These are phyloP conservation scores for Temnothorax curvispinosus DNA, from an alignment of 1,140 invertebrate species.

Conservation along the genomic window DNA sequence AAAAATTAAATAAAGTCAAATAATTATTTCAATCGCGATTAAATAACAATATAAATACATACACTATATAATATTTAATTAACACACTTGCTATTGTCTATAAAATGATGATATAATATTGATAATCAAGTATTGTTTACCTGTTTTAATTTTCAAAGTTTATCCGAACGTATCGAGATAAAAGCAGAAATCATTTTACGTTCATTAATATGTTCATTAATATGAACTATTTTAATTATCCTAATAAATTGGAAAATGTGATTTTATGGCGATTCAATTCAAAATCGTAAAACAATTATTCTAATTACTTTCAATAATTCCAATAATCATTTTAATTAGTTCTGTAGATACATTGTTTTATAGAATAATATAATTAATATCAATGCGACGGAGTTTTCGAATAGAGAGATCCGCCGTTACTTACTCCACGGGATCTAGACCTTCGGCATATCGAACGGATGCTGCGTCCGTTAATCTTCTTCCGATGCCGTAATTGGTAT, in stretches of 20 bases:
- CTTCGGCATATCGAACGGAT: constrained; percentile 86
- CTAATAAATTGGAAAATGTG: background rate
- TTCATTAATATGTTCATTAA: background rate
- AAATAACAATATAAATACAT: constrained; percentile 16
- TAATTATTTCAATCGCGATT: background rate
- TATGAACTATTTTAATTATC: background rate
- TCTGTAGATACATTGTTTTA: background rate
- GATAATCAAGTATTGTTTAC: background rate
- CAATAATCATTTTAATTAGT: background rate
- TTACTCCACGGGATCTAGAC: constrained; percentile 81
- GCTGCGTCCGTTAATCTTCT: constrained; percentile 88
- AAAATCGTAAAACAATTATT: background rate
- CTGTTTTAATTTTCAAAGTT: background rate
- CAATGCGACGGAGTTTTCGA: background rate
- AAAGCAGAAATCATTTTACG: background rate
- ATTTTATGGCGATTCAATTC: background rate
- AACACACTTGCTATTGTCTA: background rate
- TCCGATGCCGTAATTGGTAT: constrained; percentile 87
- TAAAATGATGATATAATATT: background rate
- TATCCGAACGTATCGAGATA: background rate
- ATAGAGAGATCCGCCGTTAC: constrained; percentile 28
- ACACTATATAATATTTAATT: background rate
- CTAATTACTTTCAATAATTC: constrained; percentile 10
- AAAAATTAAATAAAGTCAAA: constrained; percentile 1
- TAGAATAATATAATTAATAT: constrained; percentile 3